A percentile compares a stretch with the other conserved stretches of the same genome.
These are phyloP conservation scores for Gymnoscopelus braueri DNA, from an alignment of 2,797 vertebrate genomes.

Conservation along the genomic window DNA sequence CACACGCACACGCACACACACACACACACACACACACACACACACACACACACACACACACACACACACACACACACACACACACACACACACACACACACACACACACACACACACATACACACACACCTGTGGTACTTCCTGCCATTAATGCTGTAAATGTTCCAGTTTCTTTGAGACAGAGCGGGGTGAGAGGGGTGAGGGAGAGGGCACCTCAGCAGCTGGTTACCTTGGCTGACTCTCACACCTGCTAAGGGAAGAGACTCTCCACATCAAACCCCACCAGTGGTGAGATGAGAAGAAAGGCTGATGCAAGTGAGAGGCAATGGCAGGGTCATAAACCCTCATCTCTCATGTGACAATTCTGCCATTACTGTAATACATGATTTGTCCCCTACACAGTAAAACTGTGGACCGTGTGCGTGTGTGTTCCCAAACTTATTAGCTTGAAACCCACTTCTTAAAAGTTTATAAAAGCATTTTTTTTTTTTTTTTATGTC, in stretches of 20 bases:
- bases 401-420: too few relatives aligned
- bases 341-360: conserved; percentile 27
- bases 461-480: too few relatives aligned
- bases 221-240: conserved; percentile 81
- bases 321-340: conserved; percentile 47
- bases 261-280: conserved; percentile 42
- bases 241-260: conserved; percentile 69
- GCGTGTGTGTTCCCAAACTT: too few relatives aligned
- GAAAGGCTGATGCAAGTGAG: conserved; percentile 74
- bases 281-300: conserved; percentile 41
- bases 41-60: conserved; percentile 29
- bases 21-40: conserved; percentile 28
- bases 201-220: conserved; percentile 68
- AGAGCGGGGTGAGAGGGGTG: conserved; percentile 63
- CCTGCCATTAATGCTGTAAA: conserved; percentile 72
- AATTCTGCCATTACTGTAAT: conserved; percentile 32
- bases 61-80: conserved; percentile 28
- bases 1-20: not conserved
- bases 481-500: too few relatives aligned
- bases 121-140: conserved; percentile 71
- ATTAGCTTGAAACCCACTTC: too few relatives aligned
- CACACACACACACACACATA: conserved; percentile 16
- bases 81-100: conserved; percentile 9
- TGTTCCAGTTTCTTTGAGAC: conserved; percentile 72
- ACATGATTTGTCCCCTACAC: not conserved